These are phyloP conservation scores for Hanleya hanleyi DNA, from an alignment of 2,888 invertebrate species.

Conservation along the genomic window DNA sequence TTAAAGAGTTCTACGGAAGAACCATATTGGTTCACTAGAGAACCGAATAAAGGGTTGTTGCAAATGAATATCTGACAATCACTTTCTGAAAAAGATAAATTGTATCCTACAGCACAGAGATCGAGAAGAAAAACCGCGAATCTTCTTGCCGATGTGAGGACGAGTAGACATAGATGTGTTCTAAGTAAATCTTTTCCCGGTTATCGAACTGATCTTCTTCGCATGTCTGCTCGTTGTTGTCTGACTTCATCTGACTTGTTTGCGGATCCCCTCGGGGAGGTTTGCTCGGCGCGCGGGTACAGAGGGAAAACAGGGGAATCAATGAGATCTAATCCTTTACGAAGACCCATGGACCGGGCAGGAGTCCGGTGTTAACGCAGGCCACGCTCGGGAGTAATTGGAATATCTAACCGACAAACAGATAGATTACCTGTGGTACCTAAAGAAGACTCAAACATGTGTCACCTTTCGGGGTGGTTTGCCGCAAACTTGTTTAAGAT, in stretches of 20 bases:
- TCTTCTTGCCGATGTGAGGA: too few relatives aligned
- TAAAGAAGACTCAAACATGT: background rate
- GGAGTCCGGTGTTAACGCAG: conserved; percentile 5
- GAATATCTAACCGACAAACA: background rate
- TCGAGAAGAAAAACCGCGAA: too few relatives aligned
- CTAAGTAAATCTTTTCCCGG: too few relatives aligned
- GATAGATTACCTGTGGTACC: background rate
- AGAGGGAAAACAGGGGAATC: background rate
- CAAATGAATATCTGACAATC: too few relatives aligned
- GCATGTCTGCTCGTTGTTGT: background rate
- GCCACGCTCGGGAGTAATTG: background rate
- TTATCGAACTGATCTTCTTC: too few relatives aligned
- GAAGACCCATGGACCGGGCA: background rate
- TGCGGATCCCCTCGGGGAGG: background rate
- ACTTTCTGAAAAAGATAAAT: too few relatives aligned
- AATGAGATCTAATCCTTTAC: background rate
- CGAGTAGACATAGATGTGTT: too few relatives aligned
- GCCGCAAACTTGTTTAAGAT: background rate
- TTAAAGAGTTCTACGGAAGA: too few relatives aligned
- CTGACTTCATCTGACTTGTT: background rate
- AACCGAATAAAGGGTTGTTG: too few relatives aligned
- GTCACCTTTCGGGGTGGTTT: background rate
- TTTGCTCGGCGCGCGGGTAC: background rate
- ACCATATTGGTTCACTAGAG: too few relatives aligned
- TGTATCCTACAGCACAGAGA: too few relatives aligned